Evolutionary conservation across 2,888 invertebrate genomes (phyloP), one percentile per base, ranked within the genome.

Genomic region (Megastigmus dorsalis): DNA sequence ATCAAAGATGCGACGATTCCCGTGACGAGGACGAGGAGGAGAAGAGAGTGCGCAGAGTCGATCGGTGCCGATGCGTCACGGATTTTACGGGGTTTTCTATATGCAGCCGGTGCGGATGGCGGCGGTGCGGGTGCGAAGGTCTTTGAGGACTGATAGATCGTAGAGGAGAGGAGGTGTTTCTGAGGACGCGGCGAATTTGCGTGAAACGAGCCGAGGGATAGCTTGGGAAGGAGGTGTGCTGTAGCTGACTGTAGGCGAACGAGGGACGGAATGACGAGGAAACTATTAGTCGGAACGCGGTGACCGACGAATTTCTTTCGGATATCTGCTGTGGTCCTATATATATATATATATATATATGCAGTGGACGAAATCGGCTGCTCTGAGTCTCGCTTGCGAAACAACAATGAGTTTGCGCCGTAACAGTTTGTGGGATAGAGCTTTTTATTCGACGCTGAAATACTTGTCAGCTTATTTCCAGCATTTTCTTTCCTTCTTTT

Each of bases 141-240:
- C 48, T 33, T 18, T 28, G 30, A 9, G 79, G 80, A 80, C 75
- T n/a, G n/a, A n/a, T n/a, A n/a, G n/a, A n/a, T n/a, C n/a, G n/a
- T n/a, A n/a, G n/a, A n/a, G 20, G 20, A 20, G 48, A 20, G n/a
- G 20, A 30, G 62, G 33, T 30, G n/a, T 48, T 62, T 33, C 28
- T 28, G 30, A 9, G 79, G 80, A 80, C 75, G n/a, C n/a, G 79
- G 71, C 80, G 84, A 83, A 84, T 85, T 84, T 82, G 85, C 85
- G 85, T 85, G 85, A 85, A 85, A 84, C 84, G 83, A 84, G 80
- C 48, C n/a, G 54, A 9, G 13, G 13, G n/a, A n/a, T n/a, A n/a
- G n/a, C n/a, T 18, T 5, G 38, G 3, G 54, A 26, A 13, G 38
- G 33, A 43, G 48, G 54, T 48, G 50, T 18, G 60, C 45, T 33